Evolutionary conservation across 2,113 vertebrate genomes (phyloP), one percentile per base, ranked within the genome.

Genomic region (Scatophagus argus): DNA sequence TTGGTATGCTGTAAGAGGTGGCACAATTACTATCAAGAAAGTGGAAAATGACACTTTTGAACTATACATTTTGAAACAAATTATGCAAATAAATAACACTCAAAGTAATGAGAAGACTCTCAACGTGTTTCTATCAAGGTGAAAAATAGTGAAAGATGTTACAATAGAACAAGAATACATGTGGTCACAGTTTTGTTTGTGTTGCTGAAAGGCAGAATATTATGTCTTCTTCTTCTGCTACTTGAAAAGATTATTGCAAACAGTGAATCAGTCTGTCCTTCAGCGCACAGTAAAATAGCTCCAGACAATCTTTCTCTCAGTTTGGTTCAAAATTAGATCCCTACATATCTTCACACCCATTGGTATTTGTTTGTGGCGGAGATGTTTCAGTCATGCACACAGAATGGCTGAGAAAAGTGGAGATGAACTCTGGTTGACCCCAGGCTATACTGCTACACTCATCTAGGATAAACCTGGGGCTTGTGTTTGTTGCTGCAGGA

Each of bases 351-450:
- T 83, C 43, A 56, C 19, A 70, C 19, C n/a, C 27, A 10, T 14
- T 4, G 2, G 21, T 23, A 8, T 31, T 1, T 62, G n/a, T 79
- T 27, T 52, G 38, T 13, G 11, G 51, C 14, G 1, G 6, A 49
- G 39, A 17, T 36, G 23, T 49, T 63, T 49, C 9, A 44, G 4
- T 71, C 39, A 36, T 79, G 58, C 27, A 21, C 34, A 8, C 23
- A 27, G 43, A 74, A 47, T 19, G 55, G 31, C 61, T 21, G 32
- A 23, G 38, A 56, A 60, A 61, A 66, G 32, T 32, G 0, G 23
- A 46, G 46, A 63, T 77, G 59, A 83, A 86, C 86, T 86, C 68
- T 21, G 16, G 46, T 31, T 71, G 87, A 88, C 77, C 74, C n/a
- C 29, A 4, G 38, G 58, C 61, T 27, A n/a, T n/a, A 21, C 27